Conservation (phyloP, 1,140 invertebrate species). For the Hylaeus volcanicus region DNA sequence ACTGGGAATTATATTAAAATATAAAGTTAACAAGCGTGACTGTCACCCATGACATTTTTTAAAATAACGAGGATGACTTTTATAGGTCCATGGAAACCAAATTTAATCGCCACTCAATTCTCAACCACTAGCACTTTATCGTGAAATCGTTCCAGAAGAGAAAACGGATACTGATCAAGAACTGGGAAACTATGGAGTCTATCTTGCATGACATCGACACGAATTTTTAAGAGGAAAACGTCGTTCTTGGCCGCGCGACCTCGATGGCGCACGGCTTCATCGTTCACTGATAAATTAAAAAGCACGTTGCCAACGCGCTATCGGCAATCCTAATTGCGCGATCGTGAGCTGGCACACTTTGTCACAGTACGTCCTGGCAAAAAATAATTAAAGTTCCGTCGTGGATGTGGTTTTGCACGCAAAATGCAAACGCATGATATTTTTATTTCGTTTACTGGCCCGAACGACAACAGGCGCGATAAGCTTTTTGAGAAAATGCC, state of each 20-base stretch:
- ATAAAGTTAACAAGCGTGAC: neutral
- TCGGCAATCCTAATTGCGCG: conserved; percentile 56
- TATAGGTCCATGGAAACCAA: too few relatives aligned
- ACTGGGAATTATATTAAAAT: neutral
- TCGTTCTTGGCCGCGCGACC: neutral
- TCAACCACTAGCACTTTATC: too few relatives aligned
- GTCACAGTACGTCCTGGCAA: conserved; percentile 42
- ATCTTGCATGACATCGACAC: conserved; percentile 33
- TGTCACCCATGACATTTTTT: neutral
- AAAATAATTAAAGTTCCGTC: conserved; percentile 58
- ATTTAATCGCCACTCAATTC: too few relatives aligned
- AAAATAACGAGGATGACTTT: neutral
- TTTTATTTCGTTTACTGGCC: conserved; percentile 50
- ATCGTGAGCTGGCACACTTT: conserved; percentile 55
- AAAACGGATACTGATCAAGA: neutral
- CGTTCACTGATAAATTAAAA: conserved; percentile 59
- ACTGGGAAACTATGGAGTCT: neutral
- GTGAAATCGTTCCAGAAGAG: neutral
- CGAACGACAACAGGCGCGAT: conserved; percentile 11
- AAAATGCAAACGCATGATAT: conserved; percentile 49
- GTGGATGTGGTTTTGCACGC: conserved; percentile 43
- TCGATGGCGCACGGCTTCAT: neutral
- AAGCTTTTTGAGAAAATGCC: conserved; percentile 2
- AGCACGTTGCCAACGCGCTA: conserved; percentile 27
- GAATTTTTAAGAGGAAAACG: conserved; percentile 24